Base-by-base conservation (phyloP, 2,797 vertebrate species). In the Hippopotamyrus pictus region DNA sequence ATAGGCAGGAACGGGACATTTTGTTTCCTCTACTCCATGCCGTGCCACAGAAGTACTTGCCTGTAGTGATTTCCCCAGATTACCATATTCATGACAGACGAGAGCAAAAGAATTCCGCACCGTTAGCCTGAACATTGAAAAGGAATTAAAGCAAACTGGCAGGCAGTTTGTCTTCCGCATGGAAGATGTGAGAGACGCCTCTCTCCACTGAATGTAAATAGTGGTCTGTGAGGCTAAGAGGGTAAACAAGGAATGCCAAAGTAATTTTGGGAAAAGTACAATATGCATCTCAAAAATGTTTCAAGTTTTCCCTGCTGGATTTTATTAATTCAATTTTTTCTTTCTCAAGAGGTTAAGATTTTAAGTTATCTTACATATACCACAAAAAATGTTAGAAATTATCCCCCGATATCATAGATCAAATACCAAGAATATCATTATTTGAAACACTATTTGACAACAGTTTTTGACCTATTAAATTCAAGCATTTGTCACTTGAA, bases 21-120 rank as follows among this genome's bases (percentile, higher is more conserved):
- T 86, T 89, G 88, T 88, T 95, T 95, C 94, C 96, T 94, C 92
- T 93, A 93, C 94, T 94, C 94, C 95, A 94, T 96, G 95, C 95
- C 96, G 96, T 96, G 96, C 94, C 96, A 96, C 96, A 96, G 95
- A 96, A 96, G 95, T 97, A 96, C 95, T 96, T 95, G 95, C 94
- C 95, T 95, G 93, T 95, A 46, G 89, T 95, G 95, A 97, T 97
- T 97, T 96, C 95, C 94, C 95, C 94, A 96, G 96, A 98, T 98
- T 97, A 97, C 95, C 97, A 97, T 97, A 97, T 96, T 97, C 95
- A 96, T 97, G 96, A 96, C 94, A 94, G 92, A 93, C 93, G 92
- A 93, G 93, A 96, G 94, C 93, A 94, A 96, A 95, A 95, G 95
- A 95, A 94, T 94, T 96, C 94, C 94, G 95, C 95, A 96, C 93